Evolutionary conservation across 2,888 invertebrate genomes (phyloP).

Genomic region (Xiphydria camelus): DNA sequence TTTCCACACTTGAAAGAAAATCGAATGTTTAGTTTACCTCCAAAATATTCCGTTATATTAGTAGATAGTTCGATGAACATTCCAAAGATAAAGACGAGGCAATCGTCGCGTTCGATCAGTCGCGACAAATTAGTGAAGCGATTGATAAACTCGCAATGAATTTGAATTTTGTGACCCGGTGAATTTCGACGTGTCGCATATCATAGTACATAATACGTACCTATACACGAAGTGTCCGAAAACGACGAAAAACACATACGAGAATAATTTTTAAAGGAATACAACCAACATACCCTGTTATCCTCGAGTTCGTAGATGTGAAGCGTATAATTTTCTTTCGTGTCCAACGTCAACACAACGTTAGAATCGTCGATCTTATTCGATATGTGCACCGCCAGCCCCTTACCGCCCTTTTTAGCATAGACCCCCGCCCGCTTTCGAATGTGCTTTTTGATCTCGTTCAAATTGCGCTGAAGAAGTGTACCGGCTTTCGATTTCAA

Average conservation of each 20-base stretch:
- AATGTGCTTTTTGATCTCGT: constrained; percentile 29
- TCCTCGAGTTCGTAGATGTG: constrained; percentile 55
- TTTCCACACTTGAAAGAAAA: too few relatives aligned
- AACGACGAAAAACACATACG: too few relatives aligned
- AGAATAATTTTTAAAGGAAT: too few relatives aligned
- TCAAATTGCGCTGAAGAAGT: not conserved
- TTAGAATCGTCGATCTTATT: not conserved
- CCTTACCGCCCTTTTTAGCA: constrained; percentile 24
- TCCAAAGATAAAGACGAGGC: too few relatives aligned
- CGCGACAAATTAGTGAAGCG: too few relatives aligned
- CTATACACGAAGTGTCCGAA: too few relatives aligned
- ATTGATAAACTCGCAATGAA: too few relatives aligned
- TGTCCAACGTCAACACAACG: constrained; percentile 58
- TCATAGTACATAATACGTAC: too few relatives aligned
- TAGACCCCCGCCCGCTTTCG: constrained; percentile 7
- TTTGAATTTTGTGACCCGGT: too few relatives aligned
- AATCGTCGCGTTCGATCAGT: too few relatives aligned
- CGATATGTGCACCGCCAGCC: constrained; percentile 31
- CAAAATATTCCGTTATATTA: not conserved
- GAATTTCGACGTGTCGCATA: too few relatives aligned
- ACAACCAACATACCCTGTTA: constrained; percentile 54
- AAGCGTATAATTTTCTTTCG: constrained; percentile 66
- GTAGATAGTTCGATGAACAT: too few relatives aligned
- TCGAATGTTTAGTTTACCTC: not conserved
- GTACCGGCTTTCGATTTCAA: constrained; percentile 45